phyloP scores from a whole-genome alignment of 2,888 invertebrate species.

The Cephus rjabovi region DNA sequence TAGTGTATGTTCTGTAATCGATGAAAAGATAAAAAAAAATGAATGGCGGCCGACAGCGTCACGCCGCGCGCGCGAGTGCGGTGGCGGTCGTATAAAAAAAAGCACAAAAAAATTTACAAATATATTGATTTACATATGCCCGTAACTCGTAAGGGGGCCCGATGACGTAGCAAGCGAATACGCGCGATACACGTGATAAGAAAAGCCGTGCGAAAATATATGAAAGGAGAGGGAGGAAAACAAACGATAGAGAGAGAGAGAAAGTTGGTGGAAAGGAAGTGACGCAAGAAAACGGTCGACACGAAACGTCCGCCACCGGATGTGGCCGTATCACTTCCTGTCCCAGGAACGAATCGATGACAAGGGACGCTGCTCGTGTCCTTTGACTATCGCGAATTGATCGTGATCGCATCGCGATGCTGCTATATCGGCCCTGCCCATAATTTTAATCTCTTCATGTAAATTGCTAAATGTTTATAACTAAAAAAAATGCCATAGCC shows the following conservation, averaged over 20 bases:
- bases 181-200: background rate
- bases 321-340: slow-evolving; percentile 11
- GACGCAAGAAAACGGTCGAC: slow-evolving; percentile 14
- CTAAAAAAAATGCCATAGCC: slow-evolving; percentile 67
- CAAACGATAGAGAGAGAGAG: slow-evolving; percentile 6
- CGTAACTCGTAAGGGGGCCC: slow-evolving; percentile 65
- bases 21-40: slow-evolving; percentile 50
- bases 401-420: slow-evolving; percentile 10
- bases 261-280: slow-evolving; percentile 10
- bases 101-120: slow-evolving; percentile 65
- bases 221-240: background rate
- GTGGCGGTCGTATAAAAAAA: slow-evolving; percentile 49
- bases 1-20: slow-evolving; percentile 67
- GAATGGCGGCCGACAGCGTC: slow-evolving; percentile 29
- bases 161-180: slow-evolving; percentile 44
- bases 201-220: background rate
- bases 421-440: slow-evolving; percentile 57
- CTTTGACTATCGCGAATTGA: background rate
- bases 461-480: slow-evolving; percentile 67
- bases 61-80: slow-evolving; percentile 38
- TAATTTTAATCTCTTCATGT: slow-evolving; percentile 68
- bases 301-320: slow-evolving; percentile 7
- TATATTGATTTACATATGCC: slow-evolving; percentile 68
- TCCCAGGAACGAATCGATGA: background rate
- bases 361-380: slow-evolving; percentile 1